phyloP scores from a whole-genome alignment of 2,797 vertebrate species.

The Rhinophrynus dorsalis region DNA sequence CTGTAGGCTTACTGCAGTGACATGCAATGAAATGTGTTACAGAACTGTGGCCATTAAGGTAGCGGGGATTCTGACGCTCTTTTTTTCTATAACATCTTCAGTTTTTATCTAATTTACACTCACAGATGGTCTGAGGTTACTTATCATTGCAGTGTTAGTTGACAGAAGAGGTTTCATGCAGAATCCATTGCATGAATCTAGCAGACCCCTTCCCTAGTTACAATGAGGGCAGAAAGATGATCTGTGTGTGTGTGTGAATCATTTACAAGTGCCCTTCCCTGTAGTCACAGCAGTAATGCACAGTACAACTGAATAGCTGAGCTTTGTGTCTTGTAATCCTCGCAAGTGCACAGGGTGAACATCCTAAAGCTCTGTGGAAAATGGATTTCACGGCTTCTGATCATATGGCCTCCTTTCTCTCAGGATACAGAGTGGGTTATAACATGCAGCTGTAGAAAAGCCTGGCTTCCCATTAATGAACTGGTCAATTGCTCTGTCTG shows the following conservation, averaged over 20 bases:
- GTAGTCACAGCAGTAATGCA: not conserved
- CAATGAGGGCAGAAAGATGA: no score
- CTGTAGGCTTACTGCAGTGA: no score
- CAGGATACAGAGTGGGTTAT: not conserved
- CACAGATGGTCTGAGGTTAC: no score
- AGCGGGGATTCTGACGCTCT: no score
- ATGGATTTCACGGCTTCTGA: slow-evolving; percentile 42
- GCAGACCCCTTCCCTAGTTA: no score
- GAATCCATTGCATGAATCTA: no score
- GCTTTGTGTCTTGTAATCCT: slow-evolving; percentile 32
- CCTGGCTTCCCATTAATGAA: not conserved
- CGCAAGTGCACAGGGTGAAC: slow-evolving; percentile 18
- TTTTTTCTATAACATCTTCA: no score
- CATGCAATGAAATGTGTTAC: no score
- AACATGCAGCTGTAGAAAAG: slow-evolving; percentile 8
- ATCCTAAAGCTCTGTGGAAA: slow-evolving; percentile 34
- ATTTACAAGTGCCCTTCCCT: not conserved
- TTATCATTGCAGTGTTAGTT: no score
- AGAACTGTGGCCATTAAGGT: no score
- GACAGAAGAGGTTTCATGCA: no score
- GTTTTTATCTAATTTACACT: no score
- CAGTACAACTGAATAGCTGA: slow-evolving; percentile 27
- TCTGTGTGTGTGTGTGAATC: slow-evolving; percentile 3
- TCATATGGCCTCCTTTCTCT: slow-evolving; percentile 23
- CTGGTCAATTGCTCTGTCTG: not conserved